Evolutionary conservation across 1,140 invertebrate species (phyloP).

Genomic region (Meloidogyne exigua): DNA sequence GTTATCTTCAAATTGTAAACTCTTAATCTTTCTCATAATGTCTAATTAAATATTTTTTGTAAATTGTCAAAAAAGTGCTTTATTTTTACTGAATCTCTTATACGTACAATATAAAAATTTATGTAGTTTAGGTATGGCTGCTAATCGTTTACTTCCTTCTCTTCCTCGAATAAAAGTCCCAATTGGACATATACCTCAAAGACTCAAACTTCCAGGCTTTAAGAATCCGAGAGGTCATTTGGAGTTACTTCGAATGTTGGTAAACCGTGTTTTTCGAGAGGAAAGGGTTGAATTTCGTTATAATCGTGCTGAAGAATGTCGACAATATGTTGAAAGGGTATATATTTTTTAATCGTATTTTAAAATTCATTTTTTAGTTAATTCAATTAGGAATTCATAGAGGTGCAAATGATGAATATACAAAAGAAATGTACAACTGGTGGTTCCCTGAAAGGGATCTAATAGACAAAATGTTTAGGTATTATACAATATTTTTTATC

Average conservation of each 20-base stretch:
- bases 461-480: slow-evolving; percentile 43
- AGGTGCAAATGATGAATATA: slow-evolving; percentile 50
- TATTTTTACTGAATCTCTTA: no score
- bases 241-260: slow-evolving; percentile 47
- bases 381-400: slow-evolving; percentile 53
- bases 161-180: slow-evolving; percentile 48
- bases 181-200: slow-evolving; percentile 55
- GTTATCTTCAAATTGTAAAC: no score
- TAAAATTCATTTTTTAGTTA: slow-evolving; percentile 36
- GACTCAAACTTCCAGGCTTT: slow-evolving; percentile 47
- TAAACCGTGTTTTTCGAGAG: slow-evolving; percentile 52
- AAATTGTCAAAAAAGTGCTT: no score
- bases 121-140: slow-evolving; percentile 5
- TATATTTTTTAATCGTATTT: neutral
- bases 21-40: no score
- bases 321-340: slow-evolving; percentile 54
- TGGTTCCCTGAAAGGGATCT: slow-evolving; percentile 53
- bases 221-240: slow-evolving; percentile 26
- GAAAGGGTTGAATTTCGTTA: slow-evolving; percentile 52
- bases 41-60: no score
- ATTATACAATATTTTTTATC: neutral
- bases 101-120: neutral
- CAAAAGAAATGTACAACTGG: slow-evolving; percentile 56
- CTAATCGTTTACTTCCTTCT: slow-evolving; percentile 31
- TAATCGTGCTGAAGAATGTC: slow-evolving; percentile 54